Percentiles rank a stretch among this genome's conserved stretches.
phyloP scores from a whole-genome alignment of 1,140 invertebrate species.

The Leptinotarsa texana region DNA sequence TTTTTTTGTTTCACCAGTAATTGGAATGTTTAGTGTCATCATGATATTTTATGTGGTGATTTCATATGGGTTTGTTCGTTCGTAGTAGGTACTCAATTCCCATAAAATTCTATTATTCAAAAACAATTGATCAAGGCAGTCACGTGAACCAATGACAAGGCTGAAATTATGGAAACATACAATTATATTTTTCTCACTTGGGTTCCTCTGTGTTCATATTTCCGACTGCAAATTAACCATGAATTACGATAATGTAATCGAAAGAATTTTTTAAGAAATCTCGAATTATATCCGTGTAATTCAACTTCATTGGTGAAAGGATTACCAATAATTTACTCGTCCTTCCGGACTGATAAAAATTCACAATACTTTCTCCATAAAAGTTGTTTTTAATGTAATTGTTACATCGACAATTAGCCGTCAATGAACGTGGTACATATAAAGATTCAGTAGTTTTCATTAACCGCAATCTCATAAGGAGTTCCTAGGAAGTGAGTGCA shows the following conservation, averaged over 20 bases:
- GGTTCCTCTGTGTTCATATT: too few species aligned
- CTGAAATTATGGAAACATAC: too few species aligned
- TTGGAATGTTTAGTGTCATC: too few species aligned
- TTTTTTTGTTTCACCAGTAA: too few species aligned
- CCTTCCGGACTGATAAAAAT: slow-evolving; percentile 17
- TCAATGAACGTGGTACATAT: not conserved
- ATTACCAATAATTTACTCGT: not conserved
- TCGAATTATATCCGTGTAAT: not conserved
- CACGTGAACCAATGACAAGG: too few species aligned
- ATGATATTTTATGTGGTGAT: too few species aligned
- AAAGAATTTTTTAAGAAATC: not conserved
- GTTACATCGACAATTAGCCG: not conserved
- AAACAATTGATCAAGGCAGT: too few species aligned
- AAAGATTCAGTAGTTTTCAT: not conserved
- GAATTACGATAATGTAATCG: slow-evolving; percentile 15
- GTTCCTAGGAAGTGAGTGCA: not conserved
- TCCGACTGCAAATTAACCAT: not conserved
- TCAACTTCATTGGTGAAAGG: slow-evolving; percentile 6
- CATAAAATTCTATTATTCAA: too few species aligned
- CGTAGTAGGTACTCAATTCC: too few species aligned
- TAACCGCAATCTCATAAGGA: not conserved
- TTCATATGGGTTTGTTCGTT: too few species aligned
- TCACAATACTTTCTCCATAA: slow-evolving; percentile 14
- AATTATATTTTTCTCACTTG: too few species aligned
- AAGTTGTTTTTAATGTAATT: slow-evolving; percentile 14